Evolutionary conservation across 2,113 vertebrate genomes (phyloP), one percentile per base, ranked within the genome.

Genomic region (Eubucco bourcierii): DNA sequence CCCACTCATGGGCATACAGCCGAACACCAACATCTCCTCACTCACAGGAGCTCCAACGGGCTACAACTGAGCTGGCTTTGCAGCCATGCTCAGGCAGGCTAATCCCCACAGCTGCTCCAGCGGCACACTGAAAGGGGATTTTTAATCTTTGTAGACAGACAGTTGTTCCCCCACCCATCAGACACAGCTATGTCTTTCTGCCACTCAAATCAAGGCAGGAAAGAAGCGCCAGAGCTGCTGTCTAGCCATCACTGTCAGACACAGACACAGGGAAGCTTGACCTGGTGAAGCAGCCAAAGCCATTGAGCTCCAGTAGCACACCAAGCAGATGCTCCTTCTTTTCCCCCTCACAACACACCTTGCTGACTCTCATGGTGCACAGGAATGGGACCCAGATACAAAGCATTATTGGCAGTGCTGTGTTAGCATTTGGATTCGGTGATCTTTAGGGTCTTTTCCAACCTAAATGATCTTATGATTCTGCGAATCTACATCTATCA

Each of bases 171-270:
- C 10, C 7, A 7, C 19, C 24, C 56, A 86, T 20, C 46, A 29
- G 28, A 11, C 77, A 61, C 53, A 60, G 83, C 56, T 28, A 31
- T 8, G 8, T 90, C 66, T 84, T 33, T 28, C 56, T 87, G 60
- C 59, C n/a, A 8, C 29, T 90, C 0, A 0, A 37, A 58, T 56
- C 52, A 50, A 91, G 47, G 55, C 63, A 88, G 84, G 73, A 74
- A 31, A 90, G 70, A 88, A 82, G 12, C 2, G 7, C 53, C 13
- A 21, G 3, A 14, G 58, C 15, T 44, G 47, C 71, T 68, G 84
- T 65, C 78, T 59, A 24, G 2, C 9, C 24, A 16, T 29, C 8
- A 33, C 15, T 1, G 0, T 18, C 0, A 0, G 27, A 23, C 9
- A 6, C n/a, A 76, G 80, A 31, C 0, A 0, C 37, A 66, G 31